Percentiles rank a stretch among this genome's conserved stretches.
Conservation (phyloP, 2,888 invertebrate genomes). For the Tetrapedia diversipes region DNA sequence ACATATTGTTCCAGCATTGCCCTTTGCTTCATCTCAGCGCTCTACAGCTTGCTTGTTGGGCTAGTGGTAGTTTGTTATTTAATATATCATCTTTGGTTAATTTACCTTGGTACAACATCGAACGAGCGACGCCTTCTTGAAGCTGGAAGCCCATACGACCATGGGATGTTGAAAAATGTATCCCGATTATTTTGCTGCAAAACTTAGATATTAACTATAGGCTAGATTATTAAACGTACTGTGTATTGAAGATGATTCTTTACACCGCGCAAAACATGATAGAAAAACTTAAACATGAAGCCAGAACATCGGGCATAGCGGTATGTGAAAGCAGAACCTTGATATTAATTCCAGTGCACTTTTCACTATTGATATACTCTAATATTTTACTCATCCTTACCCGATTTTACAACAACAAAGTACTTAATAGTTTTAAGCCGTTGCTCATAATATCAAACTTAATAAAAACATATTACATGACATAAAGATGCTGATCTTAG, state of each 20-base stretch:
- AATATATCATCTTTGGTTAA: slow-evolving; percentile 81
- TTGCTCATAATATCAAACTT: slow-evolving; percentile 28
- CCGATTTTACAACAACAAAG: slow-evolving; percentile 8
- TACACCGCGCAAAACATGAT: slow-evolving; percentile 30
- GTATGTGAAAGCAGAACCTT: slow-evolving; percentile 40
- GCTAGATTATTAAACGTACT: slow-evolving; percentile 51
- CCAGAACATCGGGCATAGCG: slow-evolving; percentile 25
- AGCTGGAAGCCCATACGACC: slow-evolving; percentile 66
- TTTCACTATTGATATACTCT: slow-evolving; percentile 22
- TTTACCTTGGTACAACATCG: slow-evolving; percentile 77
- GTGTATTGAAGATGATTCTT: slow-evolving; percentile 39
- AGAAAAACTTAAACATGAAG: slow-evolving; percentile 37
- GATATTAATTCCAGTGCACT: slow-evolving; percentile 31
- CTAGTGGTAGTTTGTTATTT: slow-evolving; percentile 79
- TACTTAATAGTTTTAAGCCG: slow-evolving; percentile 21
- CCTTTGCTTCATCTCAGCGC: slow-evolving; percentile 82
- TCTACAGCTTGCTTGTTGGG: slow-evolving; percentile 82
- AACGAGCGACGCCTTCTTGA: slow-evolving; percentile 74
- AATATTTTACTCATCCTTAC: slow-evolving; percentile 24
- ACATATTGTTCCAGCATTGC: slow-evolving; percentile 81
- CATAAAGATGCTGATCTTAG: slow-evolving; percentile 17
- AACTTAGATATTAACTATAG: slow-evolving; percentile 65
- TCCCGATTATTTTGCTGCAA: slow-evolving; percentile 77
- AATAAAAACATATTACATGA: slow-evolving; percentile 35
- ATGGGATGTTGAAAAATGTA: slow-evolving; percentile 73